Conservation (phyloP, 2,888 invertebrate species). For the Glyphotaelius pellucidus region DNA sequence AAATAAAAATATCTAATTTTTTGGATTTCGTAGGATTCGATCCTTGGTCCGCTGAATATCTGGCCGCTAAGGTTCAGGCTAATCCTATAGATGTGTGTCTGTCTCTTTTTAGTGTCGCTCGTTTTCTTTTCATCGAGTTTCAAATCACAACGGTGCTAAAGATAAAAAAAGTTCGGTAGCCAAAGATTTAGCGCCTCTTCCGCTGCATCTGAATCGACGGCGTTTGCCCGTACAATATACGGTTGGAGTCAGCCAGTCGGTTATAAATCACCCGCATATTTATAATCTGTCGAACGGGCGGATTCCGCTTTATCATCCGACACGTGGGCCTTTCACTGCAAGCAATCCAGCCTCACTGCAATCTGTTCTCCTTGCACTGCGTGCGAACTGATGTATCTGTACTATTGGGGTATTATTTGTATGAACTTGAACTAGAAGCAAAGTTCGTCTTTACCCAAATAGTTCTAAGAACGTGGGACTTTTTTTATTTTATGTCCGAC, state of each 20-base stretch:
- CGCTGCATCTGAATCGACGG: not conserved
- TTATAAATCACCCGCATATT: slow-evolving; percentile 52
- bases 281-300: slow-evolving; percentile 46
- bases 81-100: too few species aligned
- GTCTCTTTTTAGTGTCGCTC: too few species aligned
- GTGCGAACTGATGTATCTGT: not conserved
- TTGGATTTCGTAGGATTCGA: too few species aligned
- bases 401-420: not conserved
- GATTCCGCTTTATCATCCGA: slow-evolving; percentile 11
- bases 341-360: not conserved
- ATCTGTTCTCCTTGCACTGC: not conserved
- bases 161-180: too few species aligned
- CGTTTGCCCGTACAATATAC: not conserved
- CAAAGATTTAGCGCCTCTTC: not conserved
- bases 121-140: too few species aligned
- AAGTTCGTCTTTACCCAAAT: not conserved
- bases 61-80: too few species aligned
- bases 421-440: not conserved
- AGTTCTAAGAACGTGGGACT: not conserved
- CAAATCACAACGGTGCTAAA: too few species aligned
- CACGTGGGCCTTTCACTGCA: slow-evolving; percentile 10
- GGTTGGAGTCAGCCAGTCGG: slow-evolving; percentile 11
- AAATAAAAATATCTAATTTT: too few species aligned
- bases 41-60: too few species aligned
- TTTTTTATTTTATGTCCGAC: too few species aligned